Evolutionary conservation across 2,797 vertebrate species (phyloP), one percentile per base, ranked within the genome.

Genomic region (Poecilia velifera): DNA sequence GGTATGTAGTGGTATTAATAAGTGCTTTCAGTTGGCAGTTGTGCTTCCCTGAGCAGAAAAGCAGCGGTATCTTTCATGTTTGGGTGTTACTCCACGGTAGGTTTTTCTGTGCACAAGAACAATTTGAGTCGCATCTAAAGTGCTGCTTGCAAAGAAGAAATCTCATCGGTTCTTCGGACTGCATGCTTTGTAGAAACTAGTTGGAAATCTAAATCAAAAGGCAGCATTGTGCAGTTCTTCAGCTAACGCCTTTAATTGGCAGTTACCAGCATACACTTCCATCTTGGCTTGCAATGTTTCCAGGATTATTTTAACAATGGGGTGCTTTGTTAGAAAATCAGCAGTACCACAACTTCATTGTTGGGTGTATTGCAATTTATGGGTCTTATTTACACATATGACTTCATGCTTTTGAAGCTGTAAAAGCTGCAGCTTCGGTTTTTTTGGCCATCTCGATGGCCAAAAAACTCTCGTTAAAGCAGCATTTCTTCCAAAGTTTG

Each of bases 1-100:
- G 39, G 39, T 41, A 41, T 41, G 41, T 41, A 8, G 62, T 45
- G 71, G 41, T 73, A 71, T 88, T 76, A 89, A 83, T 87, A n/a
- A 53, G 41, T 36, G 39, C 73, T 77, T 55, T 87, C 79, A 77
- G 53, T 53, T 28, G 57, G 4, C 28, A 1, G 71, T 68, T 7
- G 3, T 79, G 71, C 57, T 14, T 83, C 76, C 36, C 6, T 4
- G 41, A 76, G 46, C 84, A 76, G 74, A 86, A 85, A 86, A 76
- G 79, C 79, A 83, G 76, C 77, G 14, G 68, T 73, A 51, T 80
- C 64, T 80, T 78, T 76, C 47, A 77, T 81, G 64, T 73, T 41
- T 76, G 82, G 62, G 46, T 6, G 2, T 9, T 6, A n/a, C 78
- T 78, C 79, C 49, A 10, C 2, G 9, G 25, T 1, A 2, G 47